Evolutionary conservation across 2,797 vertebrate species (phyloP).

Genomic region (Acanthurus leucopareius): DNA sequence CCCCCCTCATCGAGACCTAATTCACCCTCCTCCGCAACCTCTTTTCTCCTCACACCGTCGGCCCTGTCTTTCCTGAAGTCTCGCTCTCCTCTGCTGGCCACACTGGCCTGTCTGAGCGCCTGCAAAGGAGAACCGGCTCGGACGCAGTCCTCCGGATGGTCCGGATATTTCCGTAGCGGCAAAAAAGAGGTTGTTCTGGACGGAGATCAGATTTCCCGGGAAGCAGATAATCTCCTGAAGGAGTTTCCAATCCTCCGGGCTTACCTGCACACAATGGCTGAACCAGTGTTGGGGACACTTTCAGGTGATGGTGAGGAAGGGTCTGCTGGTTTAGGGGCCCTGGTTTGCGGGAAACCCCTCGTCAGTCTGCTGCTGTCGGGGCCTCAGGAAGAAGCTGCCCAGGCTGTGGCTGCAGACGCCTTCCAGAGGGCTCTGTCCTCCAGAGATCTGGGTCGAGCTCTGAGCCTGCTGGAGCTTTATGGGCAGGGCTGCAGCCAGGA

Average conservation of each 20-base stretch:
- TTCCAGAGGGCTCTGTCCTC: conserved; percentile 89
- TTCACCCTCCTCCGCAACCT: conserved; percentile 46
- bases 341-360: conserved; percentile 87
- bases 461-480: conserved; percentile 90
- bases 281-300: conserved; percentile 81
- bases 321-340: conserved; percentile 69
- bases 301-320: conserved; percentile 67
- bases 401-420: conserved; percentile 84
- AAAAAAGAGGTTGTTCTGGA: conserved; percentile 90
- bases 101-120: conserved; percentile 89
- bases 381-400: conserved; percentile 84
- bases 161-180: conserved; percentile 92
- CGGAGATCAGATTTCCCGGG: conserved; percentile 89
- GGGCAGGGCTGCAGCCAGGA: conserved; percentile 84
- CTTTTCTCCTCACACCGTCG: conserved; percentile 90
- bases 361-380: conserved; percentile 89
- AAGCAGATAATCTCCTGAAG: conserved; percentile 89
- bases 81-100: conserved; percentile 88
- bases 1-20: conserved; percentile 33
- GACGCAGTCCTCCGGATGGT: conserved; percentile 80
- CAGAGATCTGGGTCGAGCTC: conserved; percentile 87
- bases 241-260: conserved; percentile 89
- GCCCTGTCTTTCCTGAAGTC: conserved; percentile 93
- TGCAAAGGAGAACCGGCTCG: conserved; percentile 81
- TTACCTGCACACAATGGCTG: conserved; percentile 88